Conservation (phyloP, 2,797 vertebrate genomes). For the Odontamblyopus lacepedii region DNA sequence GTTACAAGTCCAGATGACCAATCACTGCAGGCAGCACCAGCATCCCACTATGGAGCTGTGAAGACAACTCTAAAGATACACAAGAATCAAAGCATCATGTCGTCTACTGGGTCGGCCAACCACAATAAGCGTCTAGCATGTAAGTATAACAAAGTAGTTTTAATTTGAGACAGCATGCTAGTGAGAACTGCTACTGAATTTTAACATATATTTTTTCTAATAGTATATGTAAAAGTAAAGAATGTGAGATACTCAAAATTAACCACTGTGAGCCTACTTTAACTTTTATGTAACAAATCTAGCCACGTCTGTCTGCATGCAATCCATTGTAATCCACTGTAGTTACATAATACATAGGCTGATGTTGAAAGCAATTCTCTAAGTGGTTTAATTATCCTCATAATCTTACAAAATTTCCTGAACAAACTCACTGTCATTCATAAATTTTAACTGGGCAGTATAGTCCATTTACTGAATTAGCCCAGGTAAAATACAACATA, state of each 20-base stretch:
- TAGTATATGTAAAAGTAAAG: neutral
- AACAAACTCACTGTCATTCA: neutral
- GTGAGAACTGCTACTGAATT: neutral
- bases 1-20: constrained; percentile 65
- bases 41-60: constrained; percentile 62
- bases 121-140: constrained; percentile 72
- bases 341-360: constrained; percentile 1
- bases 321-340: constrained; percentile 1
- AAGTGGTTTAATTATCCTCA: constrained; percentile 3
- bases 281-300: constrained; percentile 7
- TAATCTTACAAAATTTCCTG: neutral
- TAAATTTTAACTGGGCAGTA: neutral
- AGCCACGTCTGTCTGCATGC: neutral
- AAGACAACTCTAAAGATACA: constrained; percentile 19
- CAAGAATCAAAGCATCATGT: constrained; percentile 64
- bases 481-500: constrained; percentile 18
- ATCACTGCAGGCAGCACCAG: constrained; percentile 35
- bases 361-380: neutral
- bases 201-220: neutral
- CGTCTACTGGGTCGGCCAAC: constrained; percentile 68
- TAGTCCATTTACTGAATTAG: constrained; percentile 25
- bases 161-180: constrained; percentile 9
- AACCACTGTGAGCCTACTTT: no score
- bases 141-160: constrained; percentile 54
- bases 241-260: neutral